A percentile compares a stretch with the other conserved stretches of the same genome.
phyloP scores from a whole-genome alignment of 2,797 vertebrate species.

The Lepus townsendii region DNA sequence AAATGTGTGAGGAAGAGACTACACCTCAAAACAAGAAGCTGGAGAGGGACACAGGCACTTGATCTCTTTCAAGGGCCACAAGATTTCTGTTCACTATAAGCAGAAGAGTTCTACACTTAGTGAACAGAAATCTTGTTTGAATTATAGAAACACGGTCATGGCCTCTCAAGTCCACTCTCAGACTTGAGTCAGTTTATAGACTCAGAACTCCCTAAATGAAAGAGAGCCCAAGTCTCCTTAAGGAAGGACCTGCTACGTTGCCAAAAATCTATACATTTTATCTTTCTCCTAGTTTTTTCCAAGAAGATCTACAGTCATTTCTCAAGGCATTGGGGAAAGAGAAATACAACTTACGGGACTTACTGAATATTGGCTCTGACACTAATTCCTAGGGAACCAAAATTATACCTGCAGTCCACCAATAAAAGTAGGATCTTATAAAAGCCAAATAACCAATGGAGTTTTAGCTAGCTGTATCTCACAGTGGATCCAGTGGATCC shows the following conservation, averaged over 20 bases:
- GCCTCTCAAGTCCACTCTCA: not conserved
- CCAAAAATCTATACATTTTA: not conserved
- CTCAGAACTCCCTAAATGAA: not conserved
- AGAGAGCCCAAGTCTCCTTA: not conserved
- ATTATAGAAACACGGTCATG: not conserved
- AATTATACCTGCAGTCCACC: not conserved
- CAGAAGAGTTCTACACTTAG: constrained; percentile 9
- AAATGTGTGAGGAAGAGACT: too few relatives aligned
- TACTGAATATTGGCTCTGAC: constrained; percentile 15
- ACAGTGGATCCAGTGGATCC: not conserved
- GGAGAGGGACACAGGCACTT: too few relatives aligned
- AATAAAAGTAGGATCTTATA: not conserved
- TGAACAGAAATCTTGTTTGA: not conserved
- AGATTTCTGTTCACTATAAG: not conserved
- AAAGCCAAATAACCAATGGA: not conserved
- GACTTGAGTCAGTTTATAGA: constrained; percentile 16
- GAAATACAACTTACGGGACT: not conserved
- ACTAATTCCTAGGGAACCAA: constrained; percentile 18
- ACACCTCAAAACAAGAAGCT: too few relatives aligned
- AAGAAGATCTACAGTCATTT: not conserved
- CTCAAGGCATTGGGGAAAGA: not conserved
- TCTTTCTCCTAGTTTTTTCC: not conserved
- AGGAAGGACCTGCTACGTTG: not conserved
- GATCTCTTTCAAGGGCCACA: too few relatives aligned
- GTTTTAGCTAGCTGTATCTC: not conserved